These are phyloP conservation scores for Labeo rohita DNA, from an alignment of 2,113 vertebrate species.

Conservation along the genomic window DNA sequence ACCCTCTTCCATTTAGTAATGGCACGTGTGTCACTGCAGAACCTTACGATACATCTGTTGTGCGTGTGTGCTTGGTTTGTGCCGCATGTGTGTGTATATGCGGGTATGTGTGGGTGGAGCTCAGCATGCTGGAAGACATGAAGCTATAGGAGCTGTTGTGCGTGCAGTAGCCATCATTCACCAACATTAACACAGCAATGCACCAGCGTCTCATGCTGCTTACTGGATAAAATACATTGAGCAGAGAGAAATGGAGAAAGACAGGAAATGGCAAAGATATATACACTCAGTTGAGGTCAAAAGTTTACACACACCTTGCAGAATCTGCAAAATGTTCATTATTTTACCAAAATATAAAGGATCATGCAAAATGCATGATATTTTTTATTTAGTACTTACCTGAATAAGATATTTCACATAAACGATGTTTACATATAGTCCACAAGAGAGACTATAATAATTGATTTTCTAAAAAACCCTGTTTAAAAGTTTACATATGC, in stretches of 20 bases:
- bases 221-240: not conserved
- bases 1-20: not conserved
- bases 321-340: no score
- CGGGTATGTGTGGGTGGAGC: not conserved
- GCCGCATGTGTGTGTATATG: slow-evolving; percentile 3
- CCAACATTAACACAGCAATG: slow-evolving; percentile 26
- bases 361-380: no score
- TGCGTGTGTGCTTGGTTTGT: not conserved
- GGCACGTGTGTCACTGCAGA: not conserved
- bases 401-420: no score
- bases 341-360: no score
- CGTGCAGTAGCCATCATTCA: slow-evolving; percentile 21
- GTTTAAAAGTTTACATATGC: no score
- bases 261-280: not conserved
- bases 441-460: no score
- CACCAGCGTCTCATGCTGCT: slow-evolving; percentile 13
- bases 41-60: not conserved
- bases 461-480: no score
- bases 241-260: not conserved
- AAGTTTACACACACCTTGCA: no score
- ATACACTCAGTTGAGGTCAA: no score
- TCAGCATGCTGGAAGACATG: slow-evolving; percentile 18
- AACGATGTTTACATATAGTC: no score
- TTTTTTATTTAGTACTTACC: no score
- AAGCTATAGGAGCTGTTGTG: slow-evolving; percentile 17